A percentile compares a stretch with the other conserved stretches of the same genome.
Conservation (phyloP, 2,113 vertebrate genomes). For the Entelurus aequoreus region DNA sequence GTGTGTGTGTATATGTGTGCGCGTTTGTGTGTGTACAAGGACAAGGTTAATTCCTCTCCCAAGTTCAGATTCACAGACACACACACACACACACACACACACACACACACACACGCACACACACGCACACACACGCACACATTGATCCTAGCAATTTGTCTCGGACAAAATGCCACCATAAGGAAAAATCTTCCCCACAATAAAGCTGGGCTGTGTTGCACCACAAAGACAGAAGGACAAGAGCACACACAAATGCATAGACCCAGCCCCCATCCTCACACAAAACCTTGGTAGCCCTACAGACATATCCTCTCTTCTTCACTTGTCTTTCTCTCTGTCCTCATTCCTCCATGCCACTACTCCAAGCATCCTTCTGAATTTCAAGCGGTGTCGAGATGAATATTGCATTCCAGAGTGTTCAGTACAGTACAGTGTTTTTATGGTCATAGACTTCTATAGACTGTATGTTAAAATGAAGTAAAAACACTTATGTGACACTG, state of each 20-base stretch:
- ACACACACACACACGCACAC: neutral
- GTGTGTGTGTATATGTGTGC: no score
- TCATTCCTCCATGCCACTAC: slow-evolving; percentile 30
- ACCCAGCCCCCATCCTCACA: slow-evolving; percentile 17
- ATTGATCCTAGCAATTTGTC: neutral
- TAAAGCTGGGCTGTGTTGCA: no score
- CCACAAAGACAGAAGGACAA: no score
- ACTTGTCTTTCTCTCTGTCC: slow-evolving; percentile 28
- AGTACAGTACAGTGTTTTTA: neutral
- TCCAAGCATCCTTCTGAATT: slow-evolving; percentile 7
- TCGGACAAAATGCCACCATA: no score
- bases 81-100: slow-evolving; percentile 1
- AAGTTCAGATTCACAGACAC: slow-evolving; percentile 7
- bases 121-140: slow-evolving; percentile 1
- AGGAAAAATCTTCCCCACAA: no score
- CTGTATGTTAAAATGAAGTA: neutral
- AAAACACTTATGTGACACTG: no score
- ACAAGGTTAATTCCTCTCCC: slow-evolving; percentile 1
- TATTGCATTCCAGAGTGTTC: slow-evolving; percentile 4
- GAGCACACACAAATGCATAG: slow-evolving; percentile 2
- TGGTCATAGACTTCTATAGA: no score
- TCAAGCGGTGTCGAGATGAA: slow-evolving; percentile 26
- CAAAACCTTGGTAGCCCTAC: slow-evolving; percentile 38
- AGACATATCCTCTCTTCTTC: slow-evolving; percentile 40
- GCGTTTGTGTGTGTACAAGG: no score